Evolutionary conservation across 1,140 invertebrate genomes (phyloP).

Genomic region (Dermatophagoides farinae): DNA sequence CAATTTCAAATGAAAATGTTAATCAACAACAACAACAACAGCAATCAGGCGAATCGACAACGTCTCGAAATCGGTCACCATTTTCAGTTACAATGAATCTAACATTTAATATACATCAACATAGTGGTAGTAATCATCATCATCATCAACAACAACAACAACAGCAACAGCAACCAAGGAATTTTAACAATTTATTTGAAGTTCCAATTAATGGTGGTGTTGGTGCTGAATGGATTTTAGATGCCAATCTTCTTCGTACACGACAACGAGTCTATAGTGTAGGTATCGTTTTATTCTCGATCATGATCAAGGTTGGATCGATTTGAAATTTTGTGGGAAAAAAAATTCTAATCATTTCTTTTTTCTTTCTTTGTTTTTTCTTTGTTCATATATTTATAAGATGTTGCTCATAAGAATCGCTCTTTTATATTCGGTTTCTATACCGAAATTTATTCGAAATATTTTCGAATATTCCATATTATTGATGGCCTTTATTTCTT

Average conservation of each 20-base stretch:
- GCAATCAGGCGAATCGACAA: too few relatives aligned
- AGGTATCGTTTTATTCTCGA: not conserved
- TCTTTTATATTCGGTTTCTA: conserved; percentile 63
- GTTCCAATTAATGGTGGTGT: not conserved
- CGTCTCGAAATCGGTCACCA: too few relatives aligned
- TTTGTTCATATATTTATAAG: conserved; percentile 29
- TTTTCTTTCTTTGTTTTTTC: not conserved
- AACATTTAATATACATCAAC: not conserved
- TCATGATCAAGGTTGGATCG: not conserved
- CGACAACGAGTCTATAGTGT: not conserved
- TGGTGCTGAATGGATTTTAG: not conserved
- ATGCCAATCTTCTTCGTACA: not conserved
- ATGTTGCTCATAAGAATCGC: conserved; percentile 79
- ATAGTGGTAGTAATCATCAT: not conserved
- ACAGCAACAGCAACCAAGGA: not conserved
- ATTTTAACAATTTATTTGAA: too few relatives aligned
- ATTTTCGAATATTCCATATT: conserved; percentile 77
- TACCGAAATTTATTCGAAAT: conserved; percentile 61
- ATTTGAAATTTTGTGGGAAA: not conserved
- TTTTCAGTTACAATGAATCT: not conserved
- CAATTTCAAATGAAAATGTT: too few relatives aligned
- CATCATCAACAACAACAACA: not conserved
- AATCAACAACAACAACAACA: too few relatives aligned
- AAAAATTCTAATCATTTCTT: not conserved
- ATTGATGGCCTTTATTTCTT: conserved; percentile 62